Percentiles rank a stretch among this genome's conserved stretches.
These are phyloP conservation scores for Heteromormyrus szaboi DNA, from an alignment of 2,797 vertebrate species.

Conservation along the genomic window DNA sequence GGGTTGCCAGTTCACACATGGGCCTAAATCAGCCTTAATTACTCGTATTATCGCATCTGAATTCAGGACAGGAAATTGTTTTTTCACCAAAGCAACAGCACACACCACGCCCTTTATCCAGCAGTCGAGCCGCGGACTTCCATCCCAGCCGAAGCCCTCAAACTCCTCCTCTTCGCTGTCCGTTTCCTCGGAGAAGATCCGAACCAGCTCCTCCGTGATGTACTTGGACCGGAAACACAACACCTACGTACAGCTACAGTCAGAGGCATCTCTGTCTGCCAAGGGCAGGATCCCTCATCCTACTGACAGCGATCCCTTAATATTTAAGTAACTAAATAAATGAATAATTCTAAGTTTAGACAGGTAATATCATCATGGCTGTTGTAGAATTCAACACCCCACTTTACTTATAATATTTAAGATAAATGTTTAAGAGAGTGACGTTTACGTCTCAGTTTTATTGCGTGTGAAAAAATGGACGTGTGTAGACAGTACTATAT, in stretches of 20 bases:
- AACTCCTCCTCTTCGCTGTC: slow-evolving; percentile 78
- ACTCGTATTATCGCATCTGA: neutral
- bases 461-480: neutral
- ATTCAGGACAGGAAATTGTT: neutral
- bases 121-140: slow-evolving; percentile 29
- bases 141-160: slow-evolving; percentile 68
- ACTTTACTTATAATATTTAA: neutral
- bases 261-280: slow-evolving; percentile 24
- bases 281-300: neutral
- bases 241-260: slow-evolving; percentile 48
- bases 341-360: neutral
- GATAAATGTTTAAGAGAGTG: neutral
- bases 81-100: neutral
- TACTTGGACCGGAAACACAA: slow-evolving; percentile 62
- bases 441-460: neutral
- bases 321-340: neutral
- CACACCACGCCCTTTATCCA: slow-evolving; percentile 51
- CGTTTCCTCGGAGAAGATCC: slow-evolving; percentile 77
- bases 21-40: neutral
- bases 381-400: neutral
- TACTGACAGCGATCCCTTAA: neutral
- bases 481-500: neutral
- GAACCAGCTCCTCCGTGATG: slow-evolving; percentile 72
- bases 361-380: neutral
- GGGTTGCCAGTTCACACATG: neutral